A percentile compares a stretch with the other conserved stretches of the same genome.
Evolutionary conservation across 2,113 vertebrate genomes (phyloP).

Genomic region (Canis aureus): DNA sequence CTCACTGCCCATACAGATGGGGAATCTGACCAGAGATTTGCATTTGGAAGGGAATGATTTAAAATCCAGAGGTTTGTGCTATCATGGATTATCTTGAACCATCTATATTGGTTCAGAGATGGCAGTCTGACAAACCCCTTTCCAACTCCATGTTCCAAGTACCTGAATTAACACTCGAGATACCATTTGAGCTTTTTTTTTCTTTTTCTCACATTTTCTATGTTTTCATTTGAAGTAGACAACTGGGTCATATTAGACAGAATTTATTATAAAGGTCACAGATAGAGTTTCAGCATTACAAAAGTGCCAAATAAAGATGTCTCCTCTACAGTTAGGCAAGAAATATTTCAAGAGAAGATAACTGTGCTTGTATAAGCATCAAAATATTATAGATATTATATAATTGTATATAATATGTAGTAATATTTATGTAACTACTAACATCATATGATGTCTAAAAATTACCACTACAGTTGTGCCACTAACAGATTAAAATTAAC

Average conservation of each 20-base stretch:
- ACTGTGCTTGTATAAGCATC: conserved; percentile 25
- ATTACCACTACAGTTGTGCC: neutral
- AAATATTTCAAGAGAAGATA: conserved; percentile 45
- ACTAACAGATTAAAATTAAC: neutral
- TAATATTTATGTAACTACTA: neutral
- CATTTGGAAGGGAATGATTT: neutral
- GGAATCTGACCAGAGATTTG: neutral
- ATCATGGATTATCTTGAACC: neutral
- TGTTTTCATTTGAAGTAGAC: conserved; percentile 42
- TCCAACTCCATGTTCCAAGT: conserved; percentile 23
- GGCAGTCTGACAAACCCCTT: neutral
- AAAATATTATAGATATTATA: neutral
- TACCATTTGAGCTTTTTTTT: neutral
- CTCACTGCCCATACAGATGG: neutral
- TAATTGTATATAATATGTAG: neutral
- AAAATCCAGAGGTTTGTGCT: neutral
- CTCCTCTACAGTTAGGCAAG: neutral
- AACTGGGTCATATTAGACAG: neutral
- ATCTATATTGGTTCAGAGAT: neutral
- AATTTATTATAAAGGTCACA: conserved; percentile 38
- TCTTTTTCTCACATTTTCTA: neutral
- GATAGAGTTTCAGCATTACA: neutral
- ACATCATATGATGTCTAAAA: conserved; percentile 29
- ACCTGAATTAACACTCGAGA: neutral
- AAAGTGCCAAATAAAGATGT: neutral